These are phyloP conservation scores for Busarellus nigricollis DNA, from an alignment of 2,797 vertebrate genomes.

Conservation along the genomic window DNA sequence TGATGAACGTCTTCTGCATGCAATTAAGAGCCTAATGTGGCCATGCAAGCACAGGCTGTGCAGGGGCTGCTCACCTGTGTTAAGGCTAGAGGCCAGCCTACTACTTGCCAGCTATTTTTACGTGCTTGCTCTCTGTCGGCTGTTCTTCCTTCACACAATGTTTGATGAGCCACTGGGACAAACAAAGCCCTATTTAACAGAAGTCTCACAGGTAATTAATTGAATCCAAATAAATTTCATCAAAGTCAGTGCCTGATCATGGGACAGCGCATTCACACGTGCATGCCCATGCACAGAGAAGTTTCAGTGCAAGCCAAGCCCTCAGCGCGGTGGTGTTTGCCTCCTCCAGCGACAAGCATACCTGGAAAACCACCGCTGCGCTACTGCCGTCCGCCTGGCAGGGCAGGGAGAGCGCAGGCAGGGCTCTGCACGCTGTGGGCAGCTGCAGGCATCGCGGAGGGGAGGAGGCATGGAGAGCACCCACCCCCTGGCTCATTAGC, in stretches of 20 bases:
- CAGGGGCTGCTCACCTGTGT: neutral
- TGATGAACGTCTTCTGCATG: neutral
- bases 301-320: neutral
- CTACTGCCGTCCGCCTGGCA: neutral
- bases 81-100: neutral
- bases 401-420: neutral
- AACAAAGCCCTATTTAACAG: neutral
- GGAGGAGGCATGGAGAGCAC: neutral
- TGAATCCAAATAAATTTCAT: neutral
- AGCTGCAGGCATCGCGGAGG: neutral
- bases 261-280: too few species aligned
- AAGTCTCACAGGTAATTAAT: neutral
- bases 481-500: neutral
- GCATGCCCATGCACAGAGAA: fast-evolving
- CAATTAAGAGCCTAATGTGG: neutral
- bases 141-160: neutral
- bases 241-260: neutral
- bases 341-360: neutral
- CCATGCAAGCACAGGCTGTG: neutral
- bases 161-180: neutral
- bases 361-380: fast-evolving
- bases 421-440: neutral
- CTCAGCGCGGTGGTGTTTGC: fast-evolving
- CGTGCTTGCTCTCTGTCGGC: neutral
- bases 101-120: neutral